These are phyloP conservation scores for Ormyrus rosae DNA, from an alignment of 2,888 invertebrate species.

Conservation along the genomic window DNA sequence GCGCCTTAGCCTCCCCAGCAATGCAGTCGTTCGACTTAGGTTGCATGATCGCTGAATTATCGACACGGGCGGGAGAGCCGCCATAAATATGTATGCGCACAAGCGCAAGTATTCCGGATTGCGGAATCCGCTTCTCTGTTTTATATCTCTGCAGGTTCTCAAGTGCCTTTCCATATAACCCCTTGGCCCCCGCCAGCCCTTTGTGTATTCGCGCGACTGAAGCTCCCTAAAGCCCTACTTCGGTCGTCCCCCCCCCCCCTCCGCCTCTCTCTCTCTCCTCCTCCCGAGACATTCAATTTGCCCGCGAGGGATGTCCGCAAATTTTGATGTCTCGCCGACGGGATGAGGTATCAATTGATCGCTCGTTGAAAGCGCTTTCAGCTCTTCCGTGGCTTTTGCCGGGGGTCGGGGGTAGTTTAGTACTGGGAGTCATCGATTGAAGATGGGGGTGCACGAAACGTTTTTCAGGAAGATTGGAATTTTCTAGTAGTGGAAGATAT, in stretches of 20 bases:
- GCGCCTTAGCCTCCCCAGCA: not conserved
- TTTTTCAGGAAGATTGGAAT: too few species aligned
- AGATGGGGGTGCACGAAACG: too few species aligned
- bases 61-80: constrained; percentile 60
- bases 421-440: too few species aligned
- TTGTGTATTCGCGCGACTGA: constrained; percentile 19
- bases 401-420: not conserved
- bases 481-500: not conserved
- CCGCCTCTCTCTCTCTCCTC: too few species aligned
- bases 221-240: constrained; percentile 23
- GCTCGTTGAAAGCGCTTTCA: too few species aligned
- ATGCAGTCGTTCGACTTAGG: constrained; percentile 50
- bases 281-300: constrained; percentile 16
- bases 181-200: not conserved
- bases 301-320: constrained; percentile 36
- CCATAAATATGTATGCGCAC: constrained; percentile 70
- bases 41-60: constrained; percentile 72
- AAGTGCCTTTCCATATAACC: constrained; percentile 19
- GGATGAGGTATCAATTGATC: not conserved
- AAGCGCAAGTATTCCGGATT: constrained; percentile 65
- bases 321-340: not conserved
- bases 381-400: not conserved
- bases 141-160: constrained; percentile 40
- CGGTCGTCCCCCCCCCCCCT: too few species aligned
- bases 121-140: constrained; percentile 63